Conservation (phyloP, 2,888 invertebrate genomes). For the Heliconius ismenius region DNA sequence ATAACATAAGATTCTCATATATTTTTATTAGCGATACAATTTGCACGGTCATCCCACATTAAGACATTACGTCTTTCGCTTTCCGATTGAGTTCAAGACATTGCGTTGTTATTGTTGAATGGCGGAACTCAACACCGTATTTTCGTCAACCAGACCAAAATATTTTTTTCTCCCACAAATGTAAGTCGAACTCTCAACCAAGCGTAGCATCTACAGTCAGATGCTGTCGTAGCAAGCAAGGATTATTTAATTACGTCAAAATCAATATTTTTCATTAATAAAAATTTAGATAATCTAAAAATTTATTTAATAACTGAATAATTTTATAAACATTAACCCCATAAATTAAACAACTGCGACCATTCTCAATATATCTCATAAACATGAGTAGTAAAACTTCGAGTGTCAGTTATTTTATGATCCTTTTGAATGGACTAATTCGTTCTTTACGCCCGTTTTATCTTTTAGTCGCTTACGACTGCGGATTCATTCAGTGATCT, state of each 20-base stretch:
- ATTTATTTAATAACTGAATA: neutral
- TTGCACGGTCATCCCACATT: neutral
- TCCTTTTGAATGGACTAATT: slow-evolving; percentile 37
- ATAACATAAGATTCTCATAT: no score
- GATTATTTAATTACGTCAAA: no score
- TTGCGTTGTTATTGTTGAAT: neutral
- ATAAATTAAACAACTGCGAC: slow-evolving; percentile 27
- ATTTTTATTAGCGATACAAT: no score
- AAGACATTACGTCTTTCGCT: neutral
- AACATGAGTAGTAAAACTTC: slow-evolving; percentile 24
- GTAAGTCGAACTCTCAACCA: neutral
- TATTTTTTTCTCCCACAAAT: neutral
- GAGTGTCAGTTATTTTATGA: slow-evolving; percentile 34
- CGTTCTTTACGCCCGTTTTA: slow-evolving; percentile 28
- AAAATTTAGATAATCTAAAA: neutral
- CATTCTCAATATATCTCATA: slow-evolving; percentile 24
- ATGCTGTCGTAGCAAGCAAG: no score
- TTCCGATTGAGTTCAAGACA: neutral
- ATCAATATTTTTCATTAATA: no score
- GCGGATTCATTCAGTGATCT: slow-evolving; percentile 21
- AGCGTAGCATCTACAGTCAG: neutral
- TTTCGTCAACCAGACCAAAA: no score
- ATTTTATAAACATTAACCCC: neutral
- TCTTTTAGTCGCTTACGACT: slow-evolving; percentile 14
- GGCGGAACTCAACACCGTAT: no score